Evolutionary conservation across 2,113 vertebrate species (phyloP).

Genomic region (Spheniscus mendiculus): DNA sequence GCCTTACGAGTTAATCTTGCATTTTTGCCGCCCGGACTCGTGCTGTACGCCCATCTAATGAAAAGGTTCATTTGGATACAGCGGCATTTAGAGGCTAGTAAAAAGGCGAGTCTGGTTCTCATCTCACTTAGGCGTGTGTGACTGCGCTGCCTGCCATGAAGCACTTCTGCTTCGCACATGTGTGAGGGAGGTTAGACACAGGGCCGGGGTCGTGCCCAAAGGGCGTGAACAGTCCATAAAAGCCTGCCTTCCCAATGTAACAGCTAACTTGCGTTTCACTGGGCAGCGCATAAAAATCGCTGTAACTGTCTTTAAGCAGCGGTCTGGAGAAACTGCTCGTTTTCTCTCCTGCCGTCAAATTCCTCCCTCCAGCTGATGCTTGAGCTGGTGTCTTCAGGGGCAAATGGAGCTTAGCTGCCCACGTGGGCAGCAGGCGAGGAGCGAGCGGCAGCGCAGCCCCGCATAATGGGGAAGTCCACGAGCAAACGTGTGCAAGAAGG

Average conservation of each 20-base stretch:
- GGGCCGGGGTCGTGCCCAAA: not conserved
- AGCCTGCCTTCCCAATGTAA: not conserved
- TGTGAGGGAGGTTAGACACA: not conserved
- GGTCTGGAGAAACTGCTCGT: not conserved
- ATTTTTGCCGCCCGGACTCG: not conserved
- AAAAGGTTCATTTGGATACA: not conserved
- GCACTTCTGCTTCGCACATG: constrained; percentile 1
- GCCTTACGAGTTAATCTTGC: not conserved
- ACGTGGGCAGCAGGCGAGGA: not conserved
- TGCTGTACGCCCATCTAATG: not conserved
- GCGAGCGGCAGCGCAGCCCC: accelerated
- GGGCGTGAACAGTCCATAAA: not conserved
- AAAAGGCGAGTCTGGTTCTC: not conserved
- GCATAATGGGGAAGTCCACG: accelerated
- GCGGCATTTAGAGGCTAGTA: not conserved
- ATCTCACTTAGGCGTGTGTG: not conserved
- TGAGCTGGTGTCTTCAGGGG: not conserved
- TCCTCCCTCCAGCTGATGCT: not conserved
- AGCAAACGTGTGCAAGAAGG: not conserved
- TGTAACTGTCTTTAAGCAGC: not conserved
- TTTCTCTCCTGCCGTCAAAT: not conserved
- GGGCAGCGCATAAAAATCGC: not conserved
- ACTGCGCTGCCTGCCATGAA: not conserved
- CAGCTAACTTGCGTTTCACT: not conserved
- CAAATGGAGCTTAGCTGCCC: not conserved